These are phyloP conservation scores for Rhinolophus ferrumequinum DNA, from an alignment of 2,113 vertebrate species.

Conservation along the genomic window DNA sequence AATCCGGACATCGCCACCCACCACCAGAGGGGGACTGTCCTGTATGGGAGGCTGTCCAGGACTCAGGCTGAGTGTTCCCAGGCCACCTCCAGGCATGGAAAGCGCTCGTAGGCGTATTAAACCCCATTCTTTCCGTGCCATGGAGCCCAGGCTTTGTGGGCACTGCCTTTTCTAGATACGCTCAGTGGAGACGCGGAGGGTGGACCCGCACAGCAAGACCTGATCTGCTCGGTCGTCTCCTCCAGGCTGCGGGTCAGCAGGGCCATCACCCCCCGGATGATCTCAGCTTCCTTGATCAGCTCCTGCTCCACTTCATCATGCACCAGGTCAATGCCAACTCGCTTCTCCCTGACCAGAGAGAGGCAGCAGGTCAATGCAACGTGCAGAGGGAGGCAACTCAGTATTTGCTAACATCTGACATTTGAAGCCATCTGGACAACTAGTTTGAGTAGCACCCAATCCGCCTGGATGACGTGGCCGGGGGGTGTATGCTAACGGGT, in stretches of 20 bases:
- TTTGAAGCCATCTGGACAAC: neutral
- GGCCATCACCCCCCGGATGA: constrained; percentile 83
- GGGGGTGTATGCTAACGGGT: neutral
- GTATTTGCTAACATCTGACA: neutral
- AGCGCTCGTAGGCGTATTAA: neutral
- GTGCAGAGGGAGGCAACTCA: rapidly evolving
- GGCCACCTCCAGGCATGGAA: neutral
- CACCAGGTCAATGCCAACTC: constrained; percentile 88
- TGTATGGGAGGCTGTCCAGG: rapidly evolving
- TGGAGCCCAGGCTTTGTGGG: neutral
- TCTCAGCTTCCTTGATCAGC: constrained; percentile 90
- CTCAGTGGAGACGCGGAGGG: rapidly evolving
- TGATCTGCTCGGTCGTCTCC: constrained; percentile 93
- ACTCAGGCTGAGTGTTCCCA: neutral
- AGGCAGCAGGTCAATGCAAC: neutral
- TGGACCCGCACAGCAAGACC: constrained; percentile 80
- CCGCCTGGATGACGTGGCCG: rapidly evolving
- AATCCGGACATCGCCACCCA: neutral
- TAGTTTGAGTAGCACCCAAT: rapidly evolving
- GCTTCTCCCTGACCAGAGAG: constrained; percentile 86
- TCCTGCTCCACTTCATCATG: constrained; percentile 90
- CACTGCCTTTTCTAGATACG: neutral
- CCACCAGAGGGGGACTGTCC: neutral
- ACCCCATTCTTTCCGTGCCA: neutral
- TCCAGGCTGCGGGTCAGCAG: constrained; percentile 89